Evolutionary conservation across 2,113 vertebrate species (phyloP).

Genomic region (Rhabdomys dilectus): DNA sequence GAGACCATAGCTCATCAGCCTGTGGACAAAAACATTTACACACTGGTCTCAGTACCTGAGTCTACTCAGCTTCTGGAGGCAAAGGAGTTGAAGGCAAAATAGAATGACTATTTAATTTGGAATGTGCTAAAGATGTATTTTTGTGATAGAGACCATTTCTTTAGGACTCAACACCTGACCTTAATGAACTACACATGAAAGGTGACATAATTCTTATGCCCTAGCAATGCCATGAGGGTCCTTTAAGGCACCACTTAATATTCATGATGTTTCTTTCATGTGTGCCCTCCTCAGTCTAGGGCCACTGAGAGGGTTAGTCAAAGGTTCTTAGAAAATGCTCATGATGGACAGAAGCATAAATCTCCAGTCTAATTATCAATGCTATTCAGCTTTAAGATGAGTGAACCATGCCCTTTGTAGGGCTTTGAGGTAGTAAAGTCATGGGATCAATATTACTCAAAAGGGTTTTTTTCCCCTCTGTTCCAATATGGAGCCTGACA

Average conservation of each 20-base stretch:
- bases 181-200: neutral
- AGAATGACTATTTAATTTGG: neutral
- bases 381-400: slow-evolving; percentile 52
- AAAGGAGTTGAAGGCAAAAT: neutral
- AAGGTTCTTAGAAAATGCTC: slow-evolving; percentile 19
- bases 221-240: neutral
- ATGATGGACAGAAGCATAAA: slow-evolving; percentile 41
- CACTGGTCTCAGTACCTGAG: neutral
- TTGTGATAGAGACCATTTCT: neutral
- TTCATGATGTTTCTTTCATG: slow-evolving; percentile 40
- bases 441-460: slow-evolving; percentile 38
- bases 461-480: neutral
- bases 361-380: slow-evolving; percentile 69
- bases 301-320: neutral
- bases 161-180: neutral
- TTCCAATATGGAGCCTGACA: neutral
- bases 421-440: slow-evolving; percentile 54
- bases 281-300: neutral
- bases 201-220: neutral
- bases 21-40: neutral
- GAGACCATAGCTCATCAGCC: neutral
- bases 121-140: neutral
- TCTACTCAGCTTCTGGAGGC: neutral
- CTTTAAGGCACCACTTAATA: slow-evolving; percentile 22
- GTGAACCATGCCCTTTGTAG: slow-evolving; percentile 55